Evolutionary conservation across 2,888 invertebrate species (phyloP).

Genomic region (Automeris io): DNA sequence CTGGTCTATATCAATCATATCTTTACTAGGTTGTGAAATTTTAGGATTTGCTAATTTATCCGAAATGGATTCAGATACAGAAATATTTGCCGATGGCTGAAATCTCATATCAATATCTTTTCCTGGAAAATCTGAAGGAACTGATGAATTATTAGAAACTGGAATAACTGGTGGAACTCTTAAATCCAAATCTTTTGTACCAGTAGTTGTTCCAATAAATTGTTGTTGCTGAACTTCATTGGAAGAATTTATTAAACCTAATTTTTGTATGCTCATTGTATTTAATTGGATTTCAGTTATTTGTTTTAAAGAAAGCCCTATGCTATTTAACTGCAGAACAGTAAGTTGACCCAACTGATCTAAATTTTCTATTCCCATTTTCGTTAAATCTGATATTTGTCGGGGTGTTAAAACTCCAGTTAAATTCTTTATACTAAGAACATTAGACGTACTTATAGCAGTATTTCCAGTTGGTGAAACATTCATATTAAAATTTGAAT

Average conservation of each 20-base stretch:
- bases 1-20: conserved; percentile 72
- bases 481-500: conserved; percentile 44
- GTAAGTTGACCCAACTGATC: conserved; percentile 79
- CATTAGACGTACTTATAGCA: conserved; percentile 39
- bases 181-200: conserved; percentile 64
- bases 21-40: conserved; percentile 44
- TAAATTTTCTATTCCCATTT: conserved; percentile 78
- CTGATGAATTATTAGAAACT: conserved; percentile 31
- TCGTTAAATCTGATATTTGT: conserved; percentile 77
- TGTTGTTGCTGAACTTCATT: conserved; percentile 40
- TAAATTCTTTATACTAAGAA: conserved; percentile 76
- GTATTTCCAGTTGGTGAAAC: conserved; percentile 42
- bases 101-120: conserved; percentile 73
- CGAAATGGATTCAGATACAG: conserved; percentile 31
- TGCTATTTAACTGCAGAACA: conserved; percentile 77
- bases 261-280: conserved; percentile 76
- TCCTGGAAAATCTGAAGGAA: conserved; percentile 52
- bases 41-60: conserved; percentile 26
- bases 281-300: conserved; percentile 79
- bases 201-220: conserved; percentile 32
- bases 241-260: conserved; percentile 61
- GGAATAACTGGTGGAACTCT: conserved; percentile 57
- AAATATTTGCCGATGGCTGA: conserved; percentile 36
- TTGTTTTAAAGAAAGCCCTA: conserved; percentile 77
- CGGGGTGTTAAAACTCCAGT: conserved; percentile 74